Evolutionary conservation across 2,797 vertebrate genomes (phyloP).

Genomic region (Sebastes taczanowskii): DNA sequence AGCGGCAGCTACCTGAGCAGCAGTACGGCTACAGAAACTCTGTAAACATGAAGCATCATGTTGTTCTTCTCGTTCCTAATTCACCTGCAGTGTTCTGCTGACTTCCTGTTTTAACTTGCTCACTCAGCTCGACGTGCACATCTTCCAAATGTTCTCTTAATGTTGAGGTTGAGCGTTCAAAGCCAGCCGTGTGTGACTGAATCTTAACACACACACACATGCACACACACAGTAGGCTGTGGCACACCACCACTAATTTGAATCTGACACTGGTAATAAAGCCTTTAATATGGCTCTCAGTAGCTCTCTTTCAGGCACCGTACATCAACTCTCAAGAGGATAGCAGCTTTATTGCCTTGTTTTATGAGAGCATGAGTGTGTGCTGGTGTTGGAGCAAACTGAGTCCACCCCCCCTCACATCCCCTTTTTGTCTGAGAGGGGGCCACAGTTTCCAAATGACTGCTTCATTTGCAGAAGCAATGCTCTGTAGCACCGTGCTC

Average conservation of each 20-base stretch:
- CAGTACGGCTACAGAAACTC: neutral
- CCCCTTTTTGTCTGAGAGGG: conserved; percentile 24
- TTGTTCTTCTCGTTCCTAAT: neutral
- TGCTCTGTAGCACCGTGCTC: conserved; percentile 39
- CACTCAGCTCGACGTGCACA: conserved; percentile 8
- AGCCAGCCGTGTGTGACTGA: neutral
- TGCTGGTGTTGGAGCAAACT: conserved; percentile 31
- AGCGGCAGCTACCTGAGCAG: neutral
- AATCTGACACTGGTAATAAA: conserved; percentile 73
- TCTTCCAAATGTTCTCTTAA: conserved; percentile 18
- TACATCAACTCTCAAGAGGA: conserved; percentile 70
- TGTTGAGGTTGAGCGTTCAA: neutral
- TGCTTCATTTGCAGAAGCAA: conserved; percentile 46
- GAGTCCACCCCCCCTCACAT: neutral
- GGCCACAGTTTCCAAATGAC: conserved; percentile 42
- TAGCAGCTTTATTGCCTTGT: conserved; percentile 67
- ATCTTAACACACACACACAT: neutral
- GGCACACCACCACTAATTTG: conserved; percentile 56
- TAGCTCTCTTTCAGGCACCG: conserved; percentile 53
- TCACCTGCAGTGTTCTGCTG: conserved; percentile 5
- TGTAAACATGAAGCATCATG: neutral
- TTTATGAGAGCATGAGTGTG: conserved; percentile 57
- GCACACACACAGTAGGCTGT: neutral
- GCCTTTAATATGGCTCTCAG: conserved; percentile 65
- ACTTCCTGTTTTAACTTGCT: conserved; percentile 1